Base-by-base conservation (phyloP, 2,888 invertebrate genomes). In the Mayetiola destructor region DNA sequence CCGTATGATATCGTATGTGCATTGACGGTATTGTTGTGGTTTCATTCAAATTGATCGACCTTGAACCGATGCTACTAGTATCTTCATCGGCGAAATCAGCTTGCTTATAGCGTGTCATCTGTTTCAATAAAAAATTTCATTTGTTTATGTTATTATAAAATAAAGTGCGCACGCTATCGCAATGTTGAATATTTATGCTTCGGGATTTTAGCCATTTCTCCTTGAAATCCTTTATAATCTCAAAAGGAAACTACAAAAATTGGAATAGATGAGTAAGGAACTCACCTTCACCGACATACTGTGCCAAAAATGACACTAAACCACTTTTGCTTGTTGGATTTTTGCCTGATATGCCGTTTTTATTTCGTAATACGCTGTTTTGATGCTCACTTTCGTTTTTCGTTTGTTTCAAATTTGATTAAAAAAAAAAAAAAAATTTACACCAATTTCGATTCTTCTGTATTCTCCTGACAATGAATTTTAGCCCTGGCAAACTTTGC, bases 61-160 rank as follows among this genome's bases (percentile, higher is more conserved):
- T 48, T 27, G 48, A 48, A 63, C 88, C 88, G 65, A 88, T 80
- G 66, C 88, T 88, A 64, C 83, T 84, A 21, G 80, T 80, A 67
- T 89, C 89, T 62, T 88, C 87, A 66, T 88, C 88, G 69, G 85
- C 85, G 65, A 89, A 86, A 65, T 88, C 88, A 23, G 88, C 85
- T 72, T 88, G 87, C 73, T 88, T 88, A 68, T 89, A 89, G 62
- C 86, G 81, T 64, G 88, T 88, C 89, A 89, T 89, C 89, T 89
- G 76, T 3, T 69, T 69, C 57, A 56, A 54, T 21, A 55, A 57
- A 48, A 59, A n/a, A n/a, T n/a, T n/a, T n/a, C n/a, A n/a, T n/a
- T n/a, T n/a, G n/a, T n/a, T n/a, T n/a, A n/a, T n/a, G n/a, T n/a
- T n/a, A n/a, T n/a, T n/a, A n/a, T n/a, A n/a, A n/a, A n/a, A n/a